These are phyloP conservation scores for Listronotus oregonensis DNA, from an alignment of 1,140 invertebrate species.

Conservation along the genomic window DNA sequence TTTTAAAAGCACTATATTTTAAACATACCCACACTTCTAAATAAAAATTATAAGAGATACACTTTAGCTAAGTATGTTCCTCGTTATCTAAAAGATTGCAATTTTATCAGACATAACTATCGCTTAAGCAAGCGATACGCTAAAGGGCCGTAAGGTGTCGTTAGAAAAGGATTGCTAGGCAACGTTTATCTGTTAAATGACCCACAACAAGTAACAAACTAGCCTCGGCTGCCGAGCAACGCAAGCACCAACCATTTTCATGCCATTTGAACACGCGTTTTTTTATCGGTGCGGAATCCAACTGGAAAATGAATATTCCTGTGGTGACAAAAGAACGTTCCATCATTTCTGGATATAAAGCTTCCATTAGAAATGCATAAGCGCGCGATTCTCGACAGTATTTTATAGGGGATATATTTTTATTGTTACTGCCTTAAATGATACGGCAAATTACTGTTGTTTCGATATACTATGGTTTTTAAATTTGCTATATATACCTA, in stretches of 20 bases:
- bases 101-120: slow-evolving; percentile 40
- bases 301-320: slow-evolving; percentile 56
- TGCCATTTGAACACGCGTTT: slow-evolving; percentile 45
- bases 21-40: too few species aligned
- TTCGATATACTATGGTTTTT: too few species aligned
- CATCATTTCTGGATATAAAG: slow-evolving; percentile 54
- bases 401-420: slow-evolving; percentile 8
- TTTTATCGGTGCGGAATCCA: slow-evolving; percentile 48
- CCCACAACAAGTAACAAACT: slow-evolving; percentile 55
- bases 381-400: slow-evolving; percentile 1
- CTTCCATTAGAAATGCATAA: slow-evolving; percentile 52
- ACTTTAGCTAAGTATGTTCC: not conserved
- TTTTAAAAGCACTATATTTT: too few species aligned
- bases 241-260: slow-evolving; percentile 32
- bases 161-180: slow-evolving; percentile 51
- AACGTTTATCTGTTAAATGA: slow-evolving; percentile 56
- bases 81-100: slow-evolving; percentile 14
- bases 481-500: too few species aligned
- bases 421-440: slow-evolving; percentile 43
- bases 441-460: slow-evolving; percentile 44
- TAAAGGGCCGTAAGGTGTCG: slow-evolving; percentile 52
- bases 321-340: slow-evolving; percentile 56
- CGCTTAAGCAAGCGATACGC: slow-evolving; percentile 39
- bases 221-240: slow-evolving; percentile 34
- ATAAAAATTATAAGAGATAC: not conserved